Evolutionary conservation across 1,140 invertebrate species (phyloP), one percentile per base, ranked within the genome.

Genomic region (Drosophila kikkawai): DNA sequence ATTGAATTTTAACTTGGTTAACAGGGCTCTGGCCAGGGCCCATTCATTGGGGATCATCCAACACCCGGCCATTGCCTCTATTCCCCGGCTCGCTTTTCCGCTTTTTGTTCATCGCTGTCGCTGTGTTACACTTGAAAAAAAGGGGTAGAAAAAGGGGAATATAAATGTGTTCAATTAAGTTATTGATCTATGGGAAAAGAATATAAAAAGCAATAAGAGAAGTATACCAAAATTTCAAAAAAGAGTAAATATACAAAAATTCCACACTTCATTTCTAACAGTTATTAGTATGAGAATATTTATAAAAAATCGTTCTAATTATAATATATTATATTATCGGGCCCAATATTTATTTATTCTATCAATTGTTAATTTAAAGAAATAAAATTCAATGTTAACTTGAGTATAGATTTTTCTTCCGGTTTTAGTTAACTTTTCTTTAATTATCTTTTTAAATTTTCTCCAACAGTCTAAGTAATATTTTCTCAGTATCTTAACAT

Each of bases 1-100:
- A 83, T 83, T 83, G 80, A 83, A 83, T 83, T 83, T 83, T 83
- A 83, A 83, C 81, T 83, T 84, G 81, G 81, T 80, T 83, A 84
- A 83, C 80, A 73, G 75, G 51, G 42, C 75, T 75, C 73, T 73
- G 61, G 69, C 68, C 61, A 75, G 64, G 63, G 58, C 63, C 50
- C 70, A 59, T 75, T 56, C 71, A 81, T 77, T 59, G 75, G 75
- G 73, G 64, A 77, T 77, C 73, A 67, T 63, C 69, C 73, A 37
- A 22, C 41, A 41, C 36, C 26, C 29, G 64, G 19, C 48, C 65
- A 32, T 47, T 44, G 39, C 61, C 41, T 29, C 39, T 34, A 26
- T 70, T 58, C 32, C 37, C 70, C 37, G 45, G 44, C 41, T 56
- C 45, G 69, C 36, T 73, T 73, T 73, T 76, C 60, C 73, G 69